Evolutionary conservation across 2,888 invertebrate genomes (phyloP).

Genomic region (Punctoribates punctum): DNA sequence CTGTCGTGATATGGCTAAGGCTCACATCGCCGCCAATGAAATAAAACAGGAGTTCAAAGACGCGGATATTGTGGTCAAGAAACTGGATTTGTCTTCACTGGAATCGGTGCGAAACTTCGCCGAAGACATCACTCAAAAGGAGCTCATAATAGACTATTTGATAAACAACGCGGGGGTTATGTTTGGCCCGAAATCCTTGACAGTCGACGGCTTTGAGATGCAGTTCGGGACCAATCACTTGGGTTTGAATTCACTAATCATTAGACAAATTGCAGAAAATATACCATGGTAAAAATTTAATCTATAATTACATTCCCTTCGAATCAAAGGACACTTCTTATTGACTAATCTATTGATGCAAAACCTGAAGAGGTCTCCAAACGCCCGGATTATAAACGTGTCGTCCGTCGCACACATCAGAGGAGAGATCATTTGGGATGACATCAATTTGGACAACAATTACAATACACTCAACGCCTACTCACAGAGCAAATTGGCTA

Average conservation of each 20-base stretch:
- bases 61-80: background rate
- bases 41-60: conserved; percentile 43
- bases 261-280: too few relatives aligned
- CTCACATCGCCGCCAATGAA: conserved; percentile 49
- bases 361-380: conserved; percentile 43
- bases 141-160: background rate
- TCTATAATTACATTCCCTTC: too few relatives aligned
- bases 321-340: conserved; percentile 46
- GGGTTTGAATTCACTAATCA: background rate
- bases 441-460: conserved; percentile 49
- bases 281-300: too few relatives aligned
- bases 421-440: conserved; percentile 51
- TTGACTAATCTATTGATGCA: conserved; percentile 47
- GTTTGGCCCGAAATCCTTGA: background rate
- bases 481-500: conserved; percentile 53
- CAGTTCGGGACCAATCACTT: conserved; percentile 9
- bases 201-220: conserved; percentile 13
- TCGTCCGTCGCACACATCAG: conserved; percentile 54
- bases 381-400: conserved; percentile 49
- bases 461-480: conserved; percentile 50
- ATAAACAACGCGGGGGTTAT: conserved; percentile 1
- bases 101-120: background rate
- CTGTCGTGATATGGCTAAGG: conserved; percentile 51
- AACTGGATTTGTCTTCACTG: background rate
- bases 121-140: background rate